These are phyloP conservation scores for Siniperca undulata DNA, from an alignment of 2,797 vertebrate genomes.

Conservation along the genomic window DNA sequence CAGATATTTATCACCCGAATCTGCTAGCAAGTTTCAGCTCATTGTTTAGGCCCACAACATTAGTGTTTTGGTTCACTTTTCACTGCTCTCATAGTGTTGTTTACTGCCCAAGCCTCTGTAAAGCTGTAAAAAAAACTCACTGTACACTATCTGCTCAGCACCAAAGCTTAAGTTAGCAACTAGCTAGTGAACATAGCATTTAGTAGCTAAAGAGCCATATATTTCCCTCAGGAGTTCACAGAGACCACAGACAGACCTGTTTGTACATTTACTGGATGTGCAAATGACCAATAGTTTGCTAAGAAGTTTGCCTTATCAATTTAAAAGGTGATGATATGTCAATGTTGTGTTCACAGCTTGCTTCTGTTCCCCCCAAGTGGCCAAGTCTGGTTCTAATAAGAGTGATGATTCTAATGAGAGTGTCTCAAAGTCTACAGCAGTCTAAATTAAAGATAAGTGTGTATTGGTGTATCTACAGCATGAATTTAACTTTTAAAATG, in stretches of 20 bases:
- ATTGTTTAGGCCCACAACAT: too few species aligned
- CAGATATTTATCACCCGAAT: background rate
- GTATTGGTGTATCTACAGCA: constrained; percentile 7
- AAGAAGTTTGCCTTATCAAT: background rate
- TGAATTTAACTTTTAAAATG: constrained; percentile 17
- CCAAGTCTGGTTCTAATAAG: background rate
- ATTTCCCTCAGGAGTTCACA: background rate
- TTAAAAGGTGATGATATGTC: background rate
- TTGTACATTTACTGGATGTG: background rate
- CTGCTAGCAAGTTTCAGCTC: background rate
- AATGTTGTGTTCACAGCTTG: background rate
- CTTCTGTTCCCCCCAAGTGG: background rate
- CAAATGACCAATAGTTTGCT: background rate
- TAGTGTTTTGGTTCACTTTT: too few species aligned
- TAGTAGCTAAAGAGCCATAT: background rate
- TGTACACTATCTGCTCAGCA: background rate
- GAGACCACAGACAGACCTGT: background rate
- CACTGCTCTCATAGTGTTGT: background rate
- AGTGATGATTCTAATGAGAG: background rate
- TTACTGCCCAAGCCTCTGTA: background rate
- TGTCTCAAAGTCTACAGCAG: background rate
- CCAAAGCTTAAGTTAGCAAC: background rate
- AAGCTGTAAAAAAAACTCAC: background rate
- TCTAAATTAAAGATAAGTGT: background rate
- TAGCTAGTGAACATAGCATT: background rate